Evolutionary conservation across 2,888 invertebrate species (phyloP), one percentile per base, ranked within the genome.

Genomic region (Agrypnus murinus): DNA sequence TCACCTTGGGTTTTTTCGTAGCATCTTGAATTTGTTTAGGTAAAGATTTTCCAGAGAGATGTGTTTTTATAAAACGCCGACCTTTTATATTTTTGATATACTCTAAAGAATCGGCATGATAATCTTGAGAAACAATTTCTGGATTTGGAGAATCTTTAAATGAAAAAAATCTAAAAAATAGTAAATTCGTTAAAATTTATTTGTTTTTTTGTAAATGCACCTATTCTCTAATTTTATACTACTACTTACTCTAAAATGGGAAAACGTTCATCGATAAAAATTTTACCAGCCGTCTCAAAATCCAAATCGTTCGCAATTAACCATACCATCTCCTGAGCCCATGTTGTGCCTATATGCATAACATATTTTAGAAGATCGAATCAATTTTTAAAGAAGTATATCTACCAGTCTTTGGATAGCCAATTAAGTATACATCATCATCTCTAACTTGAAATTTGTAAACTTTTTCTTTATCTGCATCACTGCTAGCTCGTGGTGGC

Each of bases 251-350:
- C 91, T 70, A 92, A 82, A 87, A 92, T 93, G 3, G 93, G 93
- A 79, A 92, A 93, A 78, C 94, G 84, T 67, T 87, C 84, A 12
- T 86, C 0, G 90, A 82, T 7, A 19, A 17, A n/a, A 87, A 86
- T 31, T 86, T 84, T 69, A 87, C 87, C 0, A 91, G 91, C 19
- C 83, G 88, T 85, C 71, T 40, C 40, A 10, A 88, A 90, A 82
- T 93, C 88, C 55, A 92, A 82, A 74, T 91, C 86, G 71, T 91
- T 90, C 67, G 88, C 87, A 40, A 93, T 86, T 66, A 92, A 85
- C 90, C 92, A 93, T 0, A 92, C 89, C 86, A 93, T 88, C 86
- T 93, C 93, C 82, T 93, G 92, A 0, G 91, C 88, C 93, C 93
- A 93, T 15, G 94, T 94, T 25, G 93, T 93, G 3, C 92, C 92